phyloP scores from a whole-genome alignment of 2,797 vertebrate species.

The Cheirogaleus major region DNA sequence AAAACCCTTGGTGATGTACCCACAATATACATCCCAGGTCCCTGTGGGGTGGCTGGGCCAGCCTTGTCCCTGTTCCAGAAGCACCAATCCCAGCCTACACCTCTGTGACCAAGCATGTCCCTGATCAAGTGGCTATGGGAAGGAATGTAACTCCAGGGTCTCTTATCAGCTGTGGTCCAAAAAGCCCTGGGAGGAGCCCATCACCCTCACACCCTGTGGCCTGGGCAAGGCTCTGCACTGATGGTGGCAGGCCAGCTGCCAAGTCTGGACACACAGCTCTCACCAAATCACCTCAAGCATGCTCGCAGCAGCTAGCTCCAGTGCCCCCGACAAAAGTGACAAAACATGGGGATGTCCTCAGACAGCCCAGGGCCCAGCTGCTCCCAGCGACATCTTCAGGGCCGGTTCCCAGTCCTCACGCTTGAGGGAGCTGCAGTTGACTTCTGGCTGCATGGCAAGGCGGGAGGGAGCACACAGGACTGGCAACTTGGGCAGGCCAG shows the following conservation, averaged over 20 bases:
- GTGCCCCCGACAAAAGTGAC: background rate
- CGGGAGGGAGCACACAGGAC: accelerated
- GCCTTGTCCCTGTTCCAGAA: background rate
- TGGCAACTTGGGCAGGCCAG: background rate
- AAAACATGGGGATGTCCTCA: background rate
- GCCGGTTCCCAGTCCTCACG: background rate
- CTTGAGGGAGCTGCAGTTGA: background rate
- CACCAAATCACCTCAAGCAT: background rate
- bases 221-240: background rate
- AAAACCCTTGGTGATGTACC: background rate
- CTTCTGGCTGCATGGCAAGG: background rate
- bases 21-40: background rate
- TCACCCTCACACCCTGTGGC: background rate
- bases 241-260: background rate
- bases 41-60: background rate
- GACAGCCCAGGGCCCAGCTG: background rate
- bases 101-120: background rate
- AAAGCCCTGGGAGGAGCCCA: background rate
- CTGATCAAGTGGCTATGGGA: background rate
- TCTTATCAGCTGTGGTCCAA: background rate
- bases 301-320: background rate
- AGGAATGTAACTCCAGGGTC: background rate
- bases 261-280: background rate
- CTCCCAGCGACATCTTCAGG: background rate
- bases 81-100: background rate